These are phyloP conservation scores for Stegana nigrithorax DNA, from an alignment of 2,888 invertebrate species.

Conservation along the genomic window DNA sequence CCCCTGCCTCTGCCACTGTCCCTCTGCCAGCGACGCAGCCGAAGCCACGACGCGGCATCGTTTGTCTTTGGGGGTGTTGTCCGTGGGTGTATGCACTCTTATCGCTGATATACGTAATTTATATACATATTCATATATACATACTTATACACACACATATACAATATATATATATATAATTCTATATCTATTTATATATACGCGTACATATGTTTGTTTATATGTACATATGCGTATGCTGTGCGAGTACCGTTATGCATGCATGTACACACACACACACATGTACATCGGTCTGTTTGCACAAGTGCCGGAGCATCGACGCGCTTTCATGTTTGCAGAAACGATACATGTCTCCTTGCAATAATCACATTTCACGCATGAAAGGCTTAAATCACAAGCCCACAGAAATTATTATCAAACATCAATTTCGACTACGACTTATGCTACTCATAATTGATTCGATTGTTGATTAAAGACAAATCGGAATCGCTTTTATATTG, in stretches of 20 bases:
- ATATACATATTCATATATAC: neutral
- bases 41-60: no score
- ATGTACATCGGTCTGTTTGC: slow-evolving; percentile 23
- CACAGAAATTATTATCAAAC: slow-evolving; percentile 43
- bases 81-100: neutral
- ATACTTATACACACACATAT: neutral
- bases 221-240: no score
- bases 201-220: slow-evolving; percentile 17
- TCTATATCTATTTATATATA: neutral
- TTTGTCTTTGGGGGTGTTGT: neutral
- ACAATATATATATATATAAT: neutral
- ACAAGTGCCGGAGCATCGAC: neutral
- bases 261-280: slow-evolving; percentile 37
- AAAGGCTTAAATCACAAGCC: slow-evolving; percentile 43
- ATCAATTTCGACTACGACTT: neutral
- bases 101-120: neutral
- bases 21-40: neutral
- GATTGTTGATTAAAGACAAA: neutral
- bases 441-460: neutral
- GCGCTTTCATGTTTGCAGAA: no score
- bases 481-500: no score
- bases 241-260: no score
- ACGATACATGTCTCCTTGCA: neutral
- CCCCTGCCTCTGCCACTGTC: neutral
- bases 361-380: slow-evolving; percentile 54